phyloP scores from a whole-genome alignment of 2,888 invertebrate species.

The Pristionchus arcanus region DNA sequence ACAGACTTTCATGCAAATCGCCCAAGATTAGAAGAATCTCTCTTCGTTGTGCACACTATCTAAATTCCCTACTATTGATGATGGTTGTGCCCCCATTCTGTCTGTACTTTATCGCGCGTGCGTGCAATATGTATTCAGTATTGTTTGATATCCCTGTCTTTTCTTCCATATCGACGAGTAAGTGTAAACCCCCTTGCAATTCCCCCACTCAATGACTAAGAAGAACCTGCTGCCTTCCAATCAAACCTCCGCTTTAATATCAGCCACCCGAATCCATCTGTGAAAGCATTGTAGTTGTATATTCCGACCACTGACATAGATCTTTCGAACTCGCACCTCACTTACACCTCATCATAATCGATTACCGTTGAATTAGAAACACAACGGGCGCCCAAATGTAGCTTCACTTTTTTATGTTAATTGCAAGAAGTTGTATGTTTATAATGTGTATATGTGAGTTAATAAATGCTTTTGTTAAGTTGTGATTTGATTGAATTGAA shows the following conservation, averaged over 20 bases:
- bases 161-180: background rate
- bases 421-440: constrained; percentile 1
- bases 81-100: background rate
- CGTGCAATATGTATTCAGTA: background rate
- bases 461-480: background rate
- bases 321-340: constrained; percentile 22
- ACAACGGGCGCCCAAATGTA: constrained; percentile 2
- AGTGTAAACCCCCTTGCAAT: constrained; percentile 17
- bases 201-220: constrained; percentile 18
- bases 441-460: background rate
- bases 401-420: constrained; percentile 17
- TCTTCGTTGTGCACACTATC: background rate
- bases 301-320: constrained; percentile 12
- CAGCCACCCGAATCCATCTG: constrained; percentile 7
- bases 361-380: constrained; percentile 13
- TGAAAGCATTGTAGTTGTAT: background rate
- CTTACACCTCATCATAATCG: constrained; percentile 30
- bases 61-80: background rate
- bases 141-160: background rate
- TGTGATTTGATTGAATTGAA: background rate
- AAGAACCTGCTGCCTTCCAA: constrained; percentile 32
- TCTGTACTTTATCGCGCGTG: background rate
- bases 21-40: constrained; percentile 46
- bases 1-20: constrained; percentile 74
- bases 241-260: constrained; percentile 34